Evolutionary conservation across 1,140 invertebrate species (phyloP), one percentile per base, ranked within the genome.

Genomic region (Cydia amplana): DNA sequence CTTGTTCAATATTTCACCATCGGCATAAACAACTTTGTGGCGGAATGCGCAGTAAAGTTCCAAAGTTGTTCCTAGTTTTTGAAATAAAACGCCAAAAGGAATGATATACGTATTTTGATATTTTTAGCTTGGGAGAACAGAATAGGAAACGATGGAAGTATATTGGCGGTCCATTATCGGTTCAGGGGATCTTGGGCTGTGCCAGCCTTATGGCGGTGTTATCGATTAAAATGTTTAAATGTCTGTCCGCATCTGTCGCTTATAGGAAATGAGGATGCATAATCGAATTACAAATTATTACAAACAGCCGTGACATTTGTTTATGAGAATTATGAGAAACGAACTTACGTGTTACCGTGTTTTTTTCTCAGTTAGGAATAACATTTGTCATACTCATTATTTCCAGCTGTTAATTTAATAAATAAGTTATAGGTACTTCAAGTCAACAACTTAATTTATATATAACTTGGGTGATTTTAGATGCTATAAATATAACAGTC

Each of bases 51-150:
- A 81, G 75, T 82, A n/a, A 83, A 85, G 80, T 83, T 77, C 74
- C 49, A 55, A 80, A 74, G 85, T 83, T 76, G 84, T 83, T 77
- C 79, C 79, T 80, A 85, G 76, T 80, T 85, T 85, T 82, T 77
- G 78, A 79, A 83, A 85, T 81, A 85, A 82, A 86, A 82, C 82
- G 82, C 83, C 84, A 60, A 36, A 73, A 36, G 25, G 46, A 49
- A 32, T 64, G 36, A 73, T 73, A 73, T 76, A 76, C 72, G 55
- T 74, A 51, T 49, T 49, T 75, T 76, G 73, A 63, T 78, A 78
- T 77, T 77, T 74, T 75, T 77, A 81, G 78, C 75, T 78, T 36
- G 76, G 72, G 55, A 51, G 43, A 72, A 73, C 75, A 67, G 77
- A 70, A 79, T 77, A 77, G 18, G 60, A 77, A 79, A 36, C 28